Evolutionary conservation across 2,888 invertebrate genomes (phyloP).

Genomic region (Zhuqinia jingwanae): DNA sequence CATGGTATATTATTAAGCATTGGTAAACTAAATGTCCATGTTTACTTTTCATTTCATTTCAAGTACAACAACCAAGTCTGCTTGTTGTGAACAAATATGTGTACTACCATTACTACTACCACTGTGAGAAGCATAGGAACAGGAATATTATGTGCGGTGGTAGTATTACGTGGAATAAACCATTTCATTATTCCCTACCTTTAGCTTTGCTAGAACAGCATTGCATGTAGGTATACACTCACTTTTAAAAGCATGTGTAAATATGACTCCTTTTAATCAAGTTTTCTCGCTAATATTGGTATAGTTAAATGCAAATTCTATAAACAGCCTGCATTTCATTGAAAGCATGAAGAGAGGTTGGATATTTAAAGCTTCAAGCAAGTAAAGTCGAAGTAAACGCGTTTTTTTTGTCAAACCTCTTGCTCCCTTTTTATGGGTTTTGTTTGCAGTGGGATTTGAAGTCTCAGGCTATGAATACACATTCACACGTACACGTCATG

Average conservation of each 20-base stretch:
- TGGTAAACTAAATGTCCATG: too few relatives aligned
- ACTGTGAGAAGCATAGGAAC: neutral
- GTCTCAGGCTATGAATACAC: too few relatives aligned
- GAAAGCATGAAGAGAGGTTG: neutral
- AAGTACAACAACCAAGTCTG: conserved; percentile 21
- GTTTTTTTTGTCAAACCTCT: neutral
- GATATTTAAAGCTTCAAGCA: neutral
- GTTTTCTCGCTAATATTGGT: neutral
- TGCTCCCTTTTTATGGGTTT: neutral
- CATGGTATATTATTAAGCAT: too few relatives aligned
- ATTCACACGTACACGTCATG: too few relatives aligned
- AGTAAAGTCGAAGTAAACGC: neutral
- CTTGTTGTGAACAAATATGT: conserved; percentile 14
- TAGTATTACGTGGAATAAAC: conserved; percentile 9
- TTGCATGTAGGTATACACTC: too few relatives aligned
- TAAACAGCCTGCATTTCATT: conserved; percentile 1
- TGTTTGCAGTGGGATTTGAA: conserved; percentile 6
- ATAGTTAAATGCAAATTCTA: neutral
- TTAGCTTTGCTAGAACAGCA: neutral
- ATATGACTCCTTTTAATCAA: neutral
- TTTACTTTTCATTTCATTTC: conserved; percentile 46
- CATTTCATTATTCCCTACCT: conserved; percentile 1
- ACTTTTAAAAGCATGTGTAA: too few relatives aligned
- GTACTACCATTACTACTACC: too few relatives aligned
- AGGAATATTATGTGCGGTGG: neutral